Base-by-base conservation (phyloP, 2,888 invertebrate species). In the Hermaeophaga mercurialis region DNA sequence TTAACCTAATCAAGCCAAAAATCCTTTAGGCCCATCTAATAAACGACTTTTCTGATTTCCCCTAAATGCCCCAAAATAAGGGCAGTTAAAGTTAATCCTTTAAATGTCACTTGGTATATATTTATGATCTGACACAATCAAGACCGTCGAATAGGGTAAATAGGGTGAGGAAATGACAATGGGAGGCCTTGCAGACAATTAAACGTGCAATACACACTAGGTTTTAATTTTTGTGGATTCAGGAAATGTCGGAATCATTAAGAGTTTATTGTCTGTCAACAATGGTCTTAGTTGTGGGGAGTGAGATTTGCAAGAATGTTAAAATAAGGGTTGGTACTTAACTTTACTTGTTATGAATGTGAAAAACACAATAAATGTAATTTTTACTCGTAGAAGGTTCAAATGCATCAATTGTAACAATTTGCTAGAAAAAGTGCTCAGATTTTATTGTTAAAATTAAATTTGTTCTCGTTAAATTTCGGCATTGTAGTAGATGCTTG, bases 11-110 rank as follows among this genome's bases (percentile, higher is more conserved):
- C 58, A 58, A 60, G 49, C 38, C 54, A 53, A 50, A 58, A 62
- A 62, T 62, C 60, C 59, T 54, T 50, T 52, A 31, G 44, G 44
- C 33, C 38, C 48, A 31, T 28, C 39, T 64, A 63, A 65, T 60
- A 62, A 69, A 68, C 60, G 64, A 58, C 66, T 58, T 63, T 64
- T 56, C 63, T 65, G 64, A 64, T 68, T 66, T 70, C 63, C 68
- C 49, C 62, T 59, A 66, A 70, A 66, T 63, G 61, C 68, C 69
- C 67, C 67, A 68, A 68, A 69, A 69, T 67, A 64, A 62, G 57
- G 59, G 64, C 65, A 64, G 66, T 68, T 68, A 45, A 63, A 66
- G 65, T 66, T 69, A 70, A 70, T 70, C 70, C 69, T 70, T 70
- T 67, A 64, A 59, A 66, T 63, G 64, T 61, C 65, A 56, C 48